Conservation (phyloP, 2,797 vertebrate species). For the Coreius guichenoti region DNA sequence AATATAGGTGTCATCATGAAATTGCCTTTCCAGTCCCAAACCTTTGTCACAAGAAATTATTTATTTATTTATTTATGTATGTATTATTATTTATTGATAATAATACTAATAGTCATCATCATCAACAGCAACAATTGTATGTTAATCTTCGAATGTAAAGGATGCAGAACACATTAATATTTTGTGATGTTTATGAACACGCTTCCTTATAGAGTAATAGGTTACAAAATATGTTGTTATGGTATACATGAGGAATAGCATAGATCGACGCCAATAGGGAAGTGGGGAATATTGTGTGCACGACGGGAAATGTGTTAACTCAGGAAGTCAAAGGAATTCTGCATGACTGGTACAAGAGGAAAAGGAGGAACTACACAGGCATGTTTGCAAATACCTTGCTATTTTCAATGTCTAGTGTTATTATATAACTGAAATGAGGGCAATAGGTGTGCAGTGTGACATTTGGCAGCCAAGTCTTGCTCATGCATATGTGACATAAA, state of each 20-base stretch:
- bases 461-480: not conserved
- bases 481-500: not conserved
- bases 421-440: slow-evolving; percentile 38
- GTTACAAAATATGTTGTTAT: not conserved
- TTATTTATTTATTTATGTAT: not conserved
- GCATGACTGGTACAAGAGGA: not conserved
- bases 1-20: not conserved
- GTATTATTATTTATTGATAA: not conserved
- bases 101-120: not conserved
- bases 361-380: slow-evolving; percentile 27
- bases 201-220: not conserved
- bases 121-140: not conserved
- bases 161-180: not conserved
- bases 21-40: not conserved
- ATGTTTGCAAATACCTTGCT: slow-evolving; percentile 39
- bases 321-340: slow-evolving; percentile 27
- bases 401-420: slow-evolving; percentile 41
- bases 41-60: not conserved
- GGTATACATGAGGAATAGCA: slow-evolving; percentile 16
- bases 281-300: slow-evolving; percentile 25
- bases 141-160: not conserved
- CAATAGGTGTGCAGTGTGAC: slow-evolving; percentile 7
- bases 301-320: slow-evolving; percentile 26
- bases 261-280: slow-evolving; percentile 13
- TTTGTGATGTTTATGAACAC: slow-evolving; percentile 1